These are phyloP conservation scores for Peromyscus attwateri DNA, from an alignment of 2,797 vertebrate genomes.

Conservation along the genomic window DNA sequence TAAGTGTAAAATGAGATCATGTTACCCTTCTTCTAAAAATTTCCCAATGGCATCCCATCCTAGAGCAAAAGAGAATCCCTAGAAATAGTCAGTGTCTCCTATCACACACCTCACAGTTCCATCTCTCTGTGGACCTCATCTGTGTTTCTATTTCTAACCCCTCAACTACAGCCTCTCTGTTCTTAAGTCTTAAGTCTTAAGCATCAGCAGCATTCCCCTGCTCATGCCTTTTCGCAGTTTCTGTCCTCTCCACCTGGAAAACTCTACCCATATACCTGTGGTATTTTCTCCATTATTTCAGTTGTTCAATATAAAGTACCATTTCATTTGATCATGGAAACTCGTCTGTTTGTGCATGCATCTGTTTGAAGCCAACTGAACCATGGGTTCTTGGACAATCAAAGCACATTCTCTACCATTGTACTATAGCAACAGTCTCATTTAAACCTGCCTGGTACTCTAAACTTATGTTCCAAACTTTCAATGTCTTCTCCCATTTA, in stretches of 20 bases:
- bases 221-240: background rate
- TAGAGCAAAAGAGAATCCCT: background rate
- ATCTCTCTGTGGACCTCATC: background rate
- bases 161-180: background rate
- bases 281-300: background rate
- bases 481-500: background rate
- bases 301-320: background rate
- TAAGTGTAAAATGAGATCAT: slow-evolving; percentile 42
- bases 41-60: background rate
- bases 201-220: background rate
- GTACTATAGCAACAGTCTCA: background rate
- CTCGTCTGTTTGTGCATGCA: background rate
- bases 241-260: background rate
- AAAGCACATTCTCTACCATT: background rate
- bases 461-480: background rate
- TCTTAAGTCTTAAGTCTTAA: background rate
- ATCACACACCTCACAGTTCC: background rate
- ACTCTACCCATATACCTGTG: background rate
- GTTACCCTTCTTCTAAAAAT: slow-evolving; percentile 8
- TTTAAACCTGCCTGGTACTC: background rate
- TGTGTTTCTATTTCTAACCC: background rate
- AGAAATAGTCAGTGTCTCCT: background rate
- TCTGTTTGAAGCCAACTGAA: background rate
- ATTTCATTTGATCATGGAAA: background rate
- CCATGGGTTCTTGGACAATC: background rate